phyloP scores from a whole-genome alignment of 1,140 invertebrate species.

The Caenorhabditis brenneri region DNA sequence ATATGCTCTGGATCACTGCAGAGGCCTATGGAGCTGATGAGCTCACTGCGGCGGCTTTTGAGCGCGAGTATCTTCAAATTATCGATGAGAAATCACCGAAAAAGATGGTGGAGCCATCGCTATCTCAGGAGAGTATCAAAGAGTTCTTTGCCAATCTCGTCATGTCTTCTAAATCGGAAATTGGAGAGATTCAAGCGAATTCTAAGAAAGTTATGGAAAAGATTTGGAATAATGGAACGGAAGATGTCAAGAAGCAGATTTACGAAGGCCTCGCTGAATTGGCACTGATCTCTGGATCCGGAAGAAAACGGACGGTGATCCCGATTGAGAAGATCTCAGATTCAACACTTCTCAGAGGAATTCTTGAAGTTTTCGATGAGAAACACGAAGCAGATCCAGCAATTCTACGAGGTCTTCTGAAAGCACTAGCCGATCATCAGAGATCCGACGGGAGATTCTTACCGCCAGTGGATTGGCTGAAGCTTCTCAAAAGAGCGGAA shows the following conservation, averaged over 20 bases:
- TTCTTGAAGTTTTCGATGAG: not conserved
- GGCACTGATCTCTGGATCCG: not conserved
- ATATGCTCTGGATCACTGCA: not conserved
- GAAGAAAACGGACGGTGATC: not conserved
- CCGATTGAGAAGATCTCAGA: not conserved
- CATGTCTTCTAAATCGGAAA: not conserved
- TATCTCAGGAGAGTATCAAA: not conserved
- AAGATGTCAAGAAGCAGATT: not conserved
- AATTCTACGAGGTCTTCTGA: not conserved
- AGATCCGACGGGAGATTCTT: not conserved
- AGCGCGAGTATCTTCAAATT: not conserved
- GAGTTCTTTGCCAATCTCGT: not conserved
- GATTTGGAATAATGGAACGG: not conserved
- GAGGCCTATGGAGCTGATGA: not conserved
- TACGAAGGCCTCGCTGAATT: not conserved
- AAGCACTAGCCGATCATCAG: not conserved
- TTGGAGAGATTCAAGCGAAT: not conserved
- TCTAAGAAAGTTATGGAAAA: not conserved
- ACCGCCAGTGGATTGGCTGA: conserved; percentile 11
- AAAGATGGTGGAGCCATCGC: no score
- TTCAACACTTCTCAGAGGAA: not conserved
- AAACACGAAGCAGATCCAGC: not conserved
- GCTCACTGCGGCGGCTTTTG: not conserved
- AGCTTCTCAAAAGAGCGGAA: not conserved
- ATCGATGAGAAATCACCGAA: not conserved